These are phyloP conservation scores for Dicyrtomina minuta DNA, from an alignment of 2,888 invertebrate species.

Conservation along the genomic window DNA sequence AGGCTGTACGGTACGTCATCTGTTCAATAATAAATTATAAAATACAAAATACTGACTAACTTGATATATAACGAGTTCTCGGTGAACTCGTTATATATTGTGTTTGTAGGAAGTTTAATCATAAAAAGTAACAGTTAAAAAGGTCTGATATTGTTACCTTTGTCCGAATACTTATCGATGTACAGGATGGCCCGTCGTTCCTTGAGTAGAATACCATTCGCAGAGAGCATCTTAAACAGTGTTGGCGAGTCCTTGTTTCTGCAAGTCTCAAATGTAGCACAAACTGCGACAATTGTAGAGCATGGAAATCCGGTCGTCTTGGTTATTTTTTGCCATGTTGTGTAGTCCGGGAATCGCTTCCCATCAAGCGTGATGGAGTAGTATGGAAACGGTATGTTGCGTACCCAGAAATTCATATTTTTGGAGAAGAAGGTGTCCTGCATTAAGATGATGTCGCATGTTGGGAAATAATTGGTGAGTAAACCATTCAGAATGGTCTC, in stretches of 20 bases:
- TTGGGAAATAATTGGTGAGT: neutral
- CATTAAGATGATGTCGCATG: slow-evolving; percentile 1
- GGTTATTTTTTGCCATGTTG: slow-evolving; percentile 10
- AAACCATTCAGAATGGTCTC: neutral
- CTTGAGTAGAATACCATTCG: slow-evolving; percentile 8
- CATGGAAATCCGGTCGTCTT: slow-evolving; percentile 11
- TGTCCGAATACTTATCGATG: no score
- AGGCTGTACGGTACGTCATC: no score
- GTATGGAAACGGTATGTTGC: neutral
- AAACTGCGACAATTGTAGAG: neutral
- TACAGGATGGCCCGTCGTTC: slow-evolving; percentile 1
- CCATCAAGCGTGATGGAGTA: slow-evolving; percentile 1
- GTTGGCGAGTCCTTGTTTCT: neutral
- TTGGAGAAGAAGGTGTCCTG: neutral
- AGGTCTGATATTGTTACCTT: no score
- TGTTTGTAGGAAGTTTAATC: no score
- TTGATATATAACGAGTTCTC: no score
- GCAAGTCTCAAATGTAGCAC: neutral
- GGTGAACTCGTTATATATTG: no score
- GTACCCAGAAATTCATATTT: neutral
- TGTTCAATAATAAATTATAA: no score
- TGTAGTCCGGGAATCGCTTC: slow-evolving; percentile 5
- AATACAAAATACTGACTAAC: no score
- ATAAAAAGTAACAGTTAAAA: no score
- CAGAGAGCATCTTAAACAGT: no score